These are phyloP conservation scores for Parnassius orleans DNA, from an alignment of 2,888 invertebrate genomes.

Conservation along the genomic window DNA sequence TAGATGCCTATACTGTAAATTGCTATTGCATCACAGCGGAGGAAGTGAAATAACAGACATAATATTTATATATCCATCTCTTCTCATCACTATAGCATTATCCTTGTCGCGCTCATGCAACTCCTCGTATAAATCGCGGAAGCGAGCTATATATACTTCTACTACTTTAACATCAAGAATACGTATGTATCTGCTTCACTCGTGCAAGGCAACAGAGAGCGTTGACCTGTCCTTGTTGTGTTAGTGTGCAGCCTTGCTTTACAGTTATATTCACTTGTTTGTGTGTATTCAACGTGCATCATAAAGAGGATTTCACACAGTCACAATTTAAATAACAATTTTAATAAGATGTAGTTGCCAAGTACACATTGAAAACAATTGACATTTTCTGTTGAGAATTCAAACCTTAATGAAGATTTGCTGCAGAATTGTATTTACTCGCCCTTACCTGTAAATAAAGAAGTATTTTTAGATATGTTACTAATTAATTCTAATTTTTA, in stretches of 20 bases:
- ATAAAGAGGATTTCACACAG: constrained; percentile 65
- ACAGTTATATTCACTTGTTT: constrained; percentile 66
- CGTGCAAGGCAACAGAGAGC: constrained; percentile 78
- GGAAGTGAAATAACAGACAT: constrained; percentile 80
- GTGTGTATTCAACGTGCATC: constrained; percentile 66
- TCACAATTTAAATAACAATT: constrained; percentile 35
- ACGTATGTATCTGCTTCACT: constrained; percentile 54
- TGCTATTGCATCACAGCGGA: constrained; percentile 77
- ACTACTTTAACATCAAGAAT: constrained; percentile 45
- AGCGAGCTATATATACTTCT: constrained; percentile 42
- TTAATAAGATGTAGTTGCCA: constrained; percentile 5
- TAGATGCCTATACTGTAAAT: constrained; percentile 67
- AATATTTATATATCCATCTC: constrained; percentile 76
- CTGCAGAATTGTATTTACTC: constrained; percentile 10
- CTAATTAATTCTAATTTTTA: too few species aligned
- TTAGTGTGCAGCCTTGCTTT: constrained; percentile 79
- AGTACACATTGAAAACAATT: background rate
- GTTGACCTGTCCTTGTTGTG: constrained; percentile 80
- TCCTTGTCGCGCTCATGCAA: constrained; percentile 62
- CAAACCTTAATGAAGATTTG: constrained; percentile 22
- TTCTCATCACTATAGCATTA: constrained; percentile 54
- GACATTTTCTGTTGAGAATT: background rate
- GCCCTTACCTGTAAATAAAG: constrained; percentile 41
- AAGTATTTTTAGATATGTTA: constrained; percentile 2
- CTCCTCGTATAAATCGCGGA: constrained; percentile 52